Evolutionary conservation across 2,888 invertebrate genomes (phyloP).

Genomic region (Philhelius pedissequus): DNA sequence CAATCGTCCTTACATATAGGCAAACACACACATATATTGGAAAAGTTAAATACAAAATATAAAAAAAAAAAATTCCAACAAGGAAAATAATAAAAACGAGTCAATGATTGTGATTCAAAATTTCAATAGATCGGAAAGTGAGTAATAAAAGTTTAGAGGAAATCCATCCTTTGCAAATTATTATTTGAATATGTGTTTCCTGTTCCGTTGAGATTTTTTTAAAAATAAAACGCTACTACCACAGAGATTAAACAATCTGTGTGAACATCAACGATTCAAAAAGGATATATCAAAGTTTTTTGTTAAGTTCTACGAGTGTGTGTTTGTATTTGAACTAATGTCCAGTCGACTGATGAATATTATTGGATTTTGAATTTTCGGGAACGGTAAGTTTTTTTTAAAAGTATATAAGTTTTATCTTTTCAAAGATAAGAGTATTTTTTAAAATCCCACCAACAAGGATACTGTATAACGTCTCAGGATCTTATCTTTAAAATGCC

Average conservation of each 20-base stretch:
- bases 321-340: not conserved
- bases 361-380: conserved; percentile 55
- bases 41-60: not conserved
- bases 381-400: conserved; percentile 32
- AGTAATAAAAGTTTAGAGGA: conserved; percentile 8
- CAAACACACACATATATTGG: too few species aligned
- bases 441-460: too few species aligned
- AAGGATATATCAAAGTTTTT: conserved; percentile 26
- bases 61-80: not conserved
- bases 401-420: too few species aligned
- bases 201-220: conserved; percentile 42
- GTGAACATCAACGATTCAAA: conserved; percentile 26
- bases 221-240: conserved; percentile 1
- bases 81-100: not conserved
- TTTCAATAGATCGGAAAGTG: conserved; percentile 54
- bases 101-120: conserved; percentile 19
- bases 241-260: conserved; percentile 43
- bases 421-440: too few species aligned
- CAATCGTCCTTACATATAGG: not conserved
- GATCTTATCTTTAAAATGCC: too few species aligned
- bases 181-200: conserved; percentile 23
- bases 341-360: conserved; percentile 30
- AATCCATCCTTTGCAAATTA: not conserved
- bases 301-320: not conserved
- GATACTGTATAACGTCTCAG: too few species aligned